Evolutionary conservation across 1,140 invertebrate species (phyloP).

Genomic region (Megathymus violae): DNA sequence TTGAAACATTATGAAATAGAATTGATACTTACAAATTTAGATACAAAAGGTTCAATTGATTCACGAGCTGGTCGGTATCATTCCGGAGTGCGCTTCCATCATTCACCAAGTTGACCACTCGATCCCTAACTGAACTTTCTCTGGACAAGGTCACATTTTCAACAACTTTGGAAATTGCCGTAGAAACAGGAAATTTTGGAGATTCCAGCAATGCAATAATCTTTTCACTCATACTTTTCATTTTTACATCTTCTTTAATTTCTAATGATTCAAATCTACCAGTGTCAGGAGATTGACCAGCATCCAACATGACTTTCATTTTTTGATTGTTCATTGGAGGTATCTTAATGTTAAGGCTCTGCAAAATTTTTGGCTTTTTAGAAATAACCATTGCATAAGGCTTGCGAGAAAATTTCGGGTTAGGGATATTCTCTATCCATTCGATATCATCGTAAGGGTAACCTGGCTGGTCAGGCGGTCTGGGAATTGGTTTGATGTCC

Average conservation of each 20-base stretch:
- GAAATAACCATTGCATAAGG: neutral
- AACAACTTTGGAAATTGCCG: neutral
- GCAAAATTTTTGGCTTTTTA: neutral
- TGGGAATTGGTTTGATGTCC: neutral
- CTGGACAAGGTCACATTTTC: neutral
- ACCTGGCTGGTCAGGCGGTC: neutral
- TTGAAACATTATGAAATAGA: neutral
- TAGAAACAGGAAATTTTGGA: neutral
- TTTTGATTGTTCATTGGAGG: neutral
- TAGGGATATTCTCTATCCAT: neutral
- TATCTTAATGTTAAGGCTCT: neutral
- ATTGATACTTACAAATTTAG: neutral
- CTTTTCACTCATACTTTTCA: neutral
- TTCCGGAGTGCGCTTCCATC: neutral
- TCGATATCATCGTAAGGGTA: slow-evolving; percentile 9
- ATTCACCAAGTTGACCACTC: neutral
- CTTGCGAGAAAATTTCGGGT: neutral
- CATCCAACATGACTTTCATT: neutral
- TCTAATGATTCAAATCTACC: neutral
- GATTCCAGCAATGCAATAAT: neutral
- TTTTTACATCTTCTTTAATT: neutral
- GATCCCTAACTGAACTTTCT: neutral
- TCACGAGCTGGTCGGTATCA: slow-evolving; percentile 6
- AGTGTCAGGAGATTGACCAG: neutral
- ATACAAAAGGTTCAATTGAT: slow-evolving; percentile 16